Conservation (phyloP, 2,888 invertebrate genomes). For the Epinotia ramella region DNA sequence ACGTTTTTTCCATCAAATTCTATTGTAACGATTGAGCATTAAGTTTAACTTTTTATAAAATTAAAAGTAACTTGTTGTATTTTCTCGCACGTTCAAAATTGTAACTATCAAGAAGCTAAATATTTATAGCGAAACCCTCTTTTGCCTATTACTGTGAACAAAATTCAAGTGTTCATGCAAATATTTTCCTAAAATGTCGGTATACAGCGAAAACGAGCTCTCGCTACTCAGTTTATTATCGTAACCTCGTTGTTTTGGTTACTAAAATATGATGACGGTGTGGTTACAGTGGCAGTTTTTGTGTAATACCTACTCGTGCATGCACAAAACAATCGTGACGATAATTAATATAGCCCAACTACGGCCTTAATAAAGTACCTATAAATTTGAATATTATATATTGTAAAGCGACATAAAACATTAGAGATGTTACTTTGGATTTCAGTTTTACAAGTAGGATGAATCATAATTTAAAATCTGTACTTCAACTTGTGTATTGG, state of each 20-base stretch:
- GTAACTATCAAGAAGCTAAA: not conserved
- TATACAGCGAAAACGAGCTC: constrained; percentile 12
- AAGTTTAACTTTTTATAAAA: not conserved
- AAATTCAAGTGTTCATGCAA: not conserved
- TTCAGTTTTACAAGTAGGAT: too few species aligned
- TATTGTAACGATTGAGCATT: not conserved
- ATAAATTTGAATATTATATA: too few species aligned
- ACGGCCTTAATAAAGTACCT: too few species aligned
- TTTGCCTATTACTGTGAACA: not conserved
- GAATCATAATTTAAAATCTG: too few species aligned
- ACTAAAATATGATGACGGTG: constrained; percentile 39
- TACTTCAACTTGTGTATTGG: too few species aligned
- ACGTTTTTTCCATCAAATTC: too few species aligned
- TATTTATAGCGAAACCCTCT: not conserved
- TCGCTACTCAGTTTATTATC: constrained; percentile 20
- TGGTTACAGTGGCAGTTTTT: constrained; percentile 21
- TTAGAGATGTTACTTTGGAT: too few species aligned
- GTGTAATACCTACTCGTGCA: not conserved
- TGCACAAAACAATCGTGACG: constrained; percentile 2
- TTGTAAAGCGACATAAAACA: too few species aligned
- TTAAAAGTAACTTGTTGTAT: not conserved
- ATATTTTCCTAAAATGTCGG: constrained; percentile 5
- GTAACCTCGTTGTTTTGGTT: constrained; percentile 36
- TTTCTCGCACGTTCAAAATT: not conserved
- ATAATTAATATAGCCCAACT: not conserved